Evolutionary conservation across 2,888 invertebrate genomes (phyloP), one percentile per base, ranked within the genome.

Genomic region (Cataglyphis rosenhaueri): DNA sequence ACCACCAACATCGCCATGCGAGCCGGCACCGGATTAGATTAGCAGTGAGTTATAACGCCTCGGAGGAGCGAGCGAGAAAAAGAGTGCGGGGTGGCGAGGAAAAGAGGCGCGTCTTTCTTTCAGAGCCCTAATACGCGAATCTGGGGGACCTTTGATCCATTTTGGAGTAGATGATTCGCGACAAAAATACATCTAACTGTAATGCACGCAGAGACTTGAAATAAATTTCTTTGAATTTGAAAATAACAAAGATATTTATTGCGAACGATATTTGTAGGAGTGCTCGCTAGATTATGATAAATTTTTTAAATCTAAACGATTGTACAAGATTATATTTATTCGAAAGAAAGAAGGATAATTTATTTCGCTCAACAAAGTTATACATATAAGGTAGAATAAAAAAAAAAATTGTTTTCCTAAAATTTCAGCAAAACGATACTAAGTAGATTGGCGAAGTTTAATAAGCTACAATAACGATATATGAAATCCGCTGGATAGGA

Each of bases 31-130:
- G 92, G 92, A 92, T 92, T 92, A 91, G 92, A 92, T 92, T 92
- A 92, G 90, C 89, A 70, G 86, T 90, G 92, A 92, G 91, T 92
- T 92, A 92, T 91, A 91, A 89, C 88, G 84, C 84, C 86, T 71
- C 73, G 75, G 76, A 81, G 81, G 68, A 81, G 81, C 44, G 78
- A 83, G 64, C 38, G 44, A 66, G 61, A 64, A 71, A 66, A 62
- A 64, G 66, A 74, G 66, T 48, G 35, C 65, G 75, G 25, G 57
- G 75, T 25, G 18, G 25, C 73, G 59, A 52, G 76, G 84, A 82
- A 57, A 76, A 73, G 66, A 71, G 52, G 21, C 65, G 35, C 21
- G 21, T 25, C 75, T 65, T 75, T 82, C 74, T 79, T 84, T 61
- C 82, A 55, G 62, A 52, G 29, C 41, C 64, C 78, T 82, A 82